Base-by-base conservation (phyloP, 2,797 vertebrate species). In the Lepilemur ruficaudatus region DNA sequence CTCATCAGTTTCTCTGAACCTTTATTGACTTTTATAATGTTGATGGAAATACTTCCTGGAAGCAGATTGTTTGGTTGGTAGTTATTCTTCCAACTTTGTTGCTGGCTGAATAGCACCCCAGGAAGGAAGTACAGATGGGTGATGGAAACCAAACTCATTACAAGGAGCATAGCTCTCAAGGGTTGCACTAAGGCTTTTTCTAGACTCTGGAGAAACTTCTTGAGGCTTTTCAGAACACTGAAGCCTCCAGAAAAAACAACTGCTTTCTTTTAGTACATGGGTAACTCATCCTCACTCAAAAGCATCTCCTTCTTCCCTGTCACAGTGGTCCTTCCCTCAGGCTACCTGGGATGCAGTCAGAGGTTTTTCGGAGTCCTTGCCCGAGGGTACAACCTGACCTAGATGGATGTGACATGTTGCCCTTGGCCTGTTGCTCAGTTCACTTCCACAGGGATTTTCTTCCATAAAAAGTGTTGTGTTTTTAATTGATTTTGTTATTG, bases 391-490 rank as follows among this genome's bases (percentile, higher is more conserved):
- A 78, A 0, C 28, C n/a, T 89, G 78, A 91, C 94, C 91, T 82
- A 80, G 35, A 93, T 86, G 72, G 38, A 81, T 30, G 12, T 50
- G 79, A 81, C 80, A 11, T 30, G 38, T 63, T 55, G 35, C 59
- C 87, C 79, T 86, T 61, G 41, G 93, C 75, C 93, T 86, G 17
- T 32, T 48, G 48, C 92, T 92, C 72, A 84, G 23, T 52, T 96
- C 90, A 67, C 76, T 73, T 94, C 67, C 25, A 30, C 38, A 48
- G 75, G 93, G 67, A 35, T 93, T 96, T 96, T 67, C 78, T 81
- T 88, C 67, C 84, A 28, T 57, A 43, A 87, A 73, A 93, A 85
- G 57, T 75, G 13, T 28, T 80, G 35, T 17, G 20, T 43, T 59
- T 52, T 93, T 25, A 35, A 69, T 65, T 92, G 5, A 61, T 69